Evolutionary conservation across 2,113 vertebrate genomes (phyloP).

Genomic region (Rafetus swinhoei): DNA sequence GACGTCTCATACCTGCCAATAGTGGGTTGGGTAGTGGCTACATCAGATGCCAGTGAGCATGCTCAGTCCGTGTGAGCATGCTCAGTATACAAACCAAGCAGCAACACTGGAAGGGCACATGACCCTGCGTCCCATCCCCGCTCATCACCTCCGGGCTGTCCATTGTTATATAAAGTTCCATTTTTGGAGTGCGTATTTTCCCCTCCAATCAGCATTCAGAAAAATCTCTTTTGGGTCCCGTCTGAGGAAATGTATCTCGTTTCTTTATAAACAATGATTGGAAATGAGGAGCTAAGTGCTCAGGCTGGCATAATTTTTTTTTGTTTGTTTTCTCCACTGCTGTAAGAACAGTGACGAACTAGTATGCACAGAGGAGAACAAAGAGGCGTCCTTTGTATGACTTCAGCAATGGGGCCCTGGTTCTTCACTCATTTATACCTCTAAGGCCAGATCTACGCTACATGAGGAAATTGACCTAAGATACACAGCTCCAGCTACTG

Average conservation of each 20-base stretch:
- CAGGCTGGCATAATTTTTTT: constrained; percentile 52
- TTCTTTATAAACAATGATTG: constrained; percentile 63
- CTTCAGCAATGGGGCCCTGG: background rate
- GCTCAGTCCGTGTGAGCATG: too few species aligned
- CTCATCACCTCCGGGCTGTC: background rate
- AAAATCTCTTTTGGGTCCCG: constrained; percentile 67
- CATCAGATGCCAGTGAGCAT: too few species aligned
- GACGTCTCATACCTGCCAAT: too few species aligned
- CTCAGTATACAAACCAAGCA: too few species aligned
- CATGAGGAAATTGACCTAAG: too few species aligned
- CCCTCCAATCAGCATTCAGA: constrained; percentile 56
- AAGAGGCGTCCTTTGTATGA: constrained; percentile 58
- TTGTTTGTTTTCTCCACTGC: background rate
- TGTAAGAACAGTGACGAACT: constrained; percentile 63
- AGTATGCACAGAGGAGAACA: constrained; percentile 54
- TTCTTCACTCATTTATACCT: constrained; percentile 3
- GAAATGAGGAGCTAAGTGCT: constrained; percentile 65
- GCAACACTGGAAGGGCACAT: too few species aligned
- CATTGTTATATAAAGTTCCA: constrained; percentile 70
- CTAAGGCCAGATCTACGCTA: background rate
- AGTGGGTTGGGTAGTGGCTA: too few species aligned
- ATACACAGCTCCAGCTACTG: too few species aligned
- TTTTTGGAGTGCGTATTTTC: constrained; percentile 12
- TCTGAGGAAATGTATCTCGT: constrained; percentile 61
- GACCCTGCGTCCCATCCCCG: too few species aligned